A percentile compares a stretch with the other conserved stretches of the same genome.
Evolutionary conservation across 1,140 invertebrate genomes (phyloP).

Genomic region (Plectrocnemia conspersa): DNA sequence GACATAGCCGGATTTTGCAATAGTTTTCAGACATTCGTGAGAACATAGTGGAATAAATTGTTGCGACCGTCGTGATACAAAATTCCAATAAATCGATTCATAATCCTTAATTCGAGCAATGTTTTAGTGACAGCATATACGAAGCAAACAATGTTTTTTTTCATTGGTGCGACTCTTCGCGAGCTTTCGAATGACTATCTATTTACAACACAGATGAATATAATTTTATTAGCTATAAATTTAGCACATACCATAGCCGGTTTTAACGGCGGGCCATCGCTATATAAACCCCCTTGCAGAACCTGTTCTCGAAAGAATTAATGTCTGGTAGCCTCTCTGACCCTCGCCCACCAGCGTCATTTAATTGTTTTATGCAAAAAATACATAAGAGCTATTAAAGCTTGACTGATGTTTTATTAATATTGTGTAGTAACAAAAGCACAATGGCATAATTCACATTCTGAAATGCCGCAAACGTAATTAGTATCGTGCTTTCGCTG

Average conservation of each 20-base stretch:
- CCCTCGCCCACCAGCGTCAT: not conserved
- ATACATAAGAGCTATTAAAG: too few relatives aligned
- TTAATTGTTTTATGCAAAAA: not conserved
- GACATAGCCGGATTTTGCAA: not conserved
- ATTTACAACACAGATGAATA: slow-evolving; percentile 6
- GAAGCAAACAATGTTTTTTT: too few relatives aligned
- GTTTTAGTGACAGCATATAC: not conserved
- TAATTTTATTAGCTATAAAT: not conserved
- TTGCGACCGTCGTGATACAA: not conserved
- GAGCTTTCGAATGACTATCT: not conserved
- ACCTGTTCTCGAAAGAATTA: slow-evolving; percentile 5
- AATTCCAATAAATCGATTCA: not conserved
- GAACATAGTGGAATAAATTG: slow-evolving; percentile 3
- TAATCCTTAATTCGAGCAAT: not conserved
- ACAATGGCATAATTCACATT: too few relatives aligned
- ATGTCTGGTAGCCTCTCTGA: not conserved
- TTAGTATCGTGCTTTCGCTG: too few relatives aligned
- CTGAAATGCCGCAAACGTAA: too few relatives aligned
- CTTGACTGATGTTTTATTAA: too few relatives aligned
- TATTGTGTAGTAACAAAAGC: too few relatives aligned
- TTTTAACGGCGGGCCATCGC: not conserved
- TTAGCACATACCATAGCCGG: slow-evolving; percentile 6
- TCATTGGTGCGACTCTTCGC: not conserved
- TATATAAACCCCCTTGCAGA: slow-evolving; percentile 7
- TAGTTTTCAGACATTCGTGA: not conserved